phyloP scores from a whole-genome alignment of 2,888 invertebrate genomes.

The Hydrotaea diabolus region DNA sequence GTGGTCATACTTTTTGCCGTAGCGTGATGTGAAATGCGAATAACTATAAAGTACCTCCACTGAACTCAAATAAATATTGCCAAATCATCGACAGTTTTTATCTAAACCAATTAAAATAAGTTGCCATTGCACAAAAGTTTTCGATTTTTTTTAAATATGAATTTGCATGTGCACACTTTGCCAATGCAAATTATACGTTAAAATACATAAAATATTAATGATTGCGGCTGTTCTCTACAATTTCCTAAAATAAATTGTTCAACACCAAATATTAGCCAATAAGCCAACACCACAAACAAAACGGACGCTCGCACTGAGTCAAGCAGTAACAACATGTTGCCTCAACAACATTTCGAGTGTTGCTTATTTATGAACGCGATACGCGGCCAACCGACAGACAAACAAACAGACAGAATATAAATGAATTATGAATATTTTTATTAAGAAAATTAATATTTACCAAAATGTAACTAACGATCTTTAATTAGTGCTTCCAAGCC shows the following conservation, averaged over 20 bases:
- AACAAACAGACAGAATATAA: neutral
- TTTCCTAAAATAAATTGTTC: conserved; percentile 28
- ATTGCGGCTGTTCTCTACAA: neutral
- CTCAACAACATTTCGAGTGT: neutral
- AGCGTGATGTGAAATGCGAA: too few relatives aligned
- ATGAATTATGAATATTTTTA: conserved; percentile 66
- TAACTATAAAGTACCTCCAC: too few relatives aligned
- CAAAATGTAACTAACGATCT: conserved; percentile 60
- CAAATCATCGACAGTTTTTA: neutral
- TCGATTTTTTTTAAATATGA: neutral
- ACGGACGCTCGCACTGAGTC: neutral
- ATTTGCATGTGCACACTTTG: too few relatives aligned
- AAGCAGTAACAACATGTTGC: conserved; percentile 5
- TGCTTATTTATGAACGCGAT: neutral
- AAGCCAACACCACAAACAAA: neutral
- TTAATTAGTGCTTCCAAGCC: conserved; percentile 64
- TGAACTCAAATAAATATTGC: neutral
- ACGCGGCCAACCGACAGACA: neutral
- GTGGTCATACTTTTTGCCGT: too few relatives aligned
- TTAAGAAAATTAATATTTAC: conserved; percentile 63
- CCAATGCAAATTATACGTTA: conserved; percentile 26
- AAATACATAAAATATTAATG: conserved; percentile 15
- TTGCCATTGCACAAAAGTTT: conserved; percentile 7
- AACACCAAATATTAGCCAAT: conserved; percentile 11
- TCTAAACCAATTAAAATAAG: conserved; percentile 10